These are phyloP conservation scores for Euwallacea fornicatus DNA, from an alignment of 1,140 invertebrate genomes.

Conservation along the genomic window DNA sequence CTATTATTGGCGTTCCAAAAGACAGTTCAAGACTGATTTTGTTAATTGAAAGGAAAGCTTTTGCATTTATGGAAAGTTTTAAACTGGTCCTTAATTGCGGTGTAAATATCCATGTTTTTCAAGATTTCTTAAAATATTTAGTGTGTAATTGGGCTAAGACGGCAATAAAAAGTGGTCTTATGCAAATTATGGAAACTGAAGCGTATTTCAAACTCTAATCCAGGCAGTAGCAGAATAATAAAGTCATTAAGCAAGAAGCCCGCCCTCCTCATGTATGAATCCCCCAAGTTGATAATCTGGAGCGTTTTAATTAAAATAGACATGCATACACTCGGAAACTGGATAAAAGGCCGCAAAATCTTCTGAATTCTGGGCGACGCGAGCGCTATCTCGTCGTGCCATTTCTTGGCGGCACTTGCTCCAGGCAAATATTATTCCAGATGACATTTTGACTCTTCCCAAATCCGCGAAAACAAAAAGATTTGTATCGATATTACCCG, in stretches of 20 bases:
- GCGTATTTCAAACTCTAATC: too few species aligned
- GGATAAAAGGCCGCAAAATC: constrained; percentile 4
- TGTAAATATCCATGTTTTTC: too few species aligned
- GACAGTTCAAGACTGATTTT: too few species aligned
- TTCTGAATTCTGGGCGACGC: not conserved
- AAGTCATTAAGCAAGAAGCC: not conserved
- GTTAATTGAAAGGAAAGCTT: too few species aligned
- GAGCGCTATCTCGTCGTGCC: not conserved
- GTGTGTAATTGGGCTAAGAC: too few species aligned
- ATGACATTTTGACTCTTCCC: not conserved
- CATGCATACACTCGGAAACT: not conserved
- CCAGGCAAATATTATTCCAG: not conserved
- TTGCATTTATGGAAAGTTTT: too few species aligned
- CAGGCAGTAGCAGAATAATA: not conserved
- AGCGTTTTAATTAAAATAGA: constrained; percentile 4
- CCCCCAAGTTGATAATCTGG: not conserved
- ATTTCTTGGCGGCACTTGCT: not conserved
- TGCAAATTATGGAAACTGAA: too few species aligned
- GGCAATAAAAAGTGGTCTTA: too few species aligned
- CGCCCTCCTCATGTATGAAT: not conserved
- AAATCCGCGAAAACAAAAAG: not conserved
- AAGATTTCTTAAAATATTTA: too few species aligned
- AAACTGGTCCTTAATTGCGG: too few species aligned
- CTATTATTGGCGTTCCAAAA: too few species aligned
- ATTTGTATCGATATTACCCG: constrained; percentile 3